Conservation (phyloP, 2,797 vertebrate species). For the Loris lydekkerianus region DNA sequence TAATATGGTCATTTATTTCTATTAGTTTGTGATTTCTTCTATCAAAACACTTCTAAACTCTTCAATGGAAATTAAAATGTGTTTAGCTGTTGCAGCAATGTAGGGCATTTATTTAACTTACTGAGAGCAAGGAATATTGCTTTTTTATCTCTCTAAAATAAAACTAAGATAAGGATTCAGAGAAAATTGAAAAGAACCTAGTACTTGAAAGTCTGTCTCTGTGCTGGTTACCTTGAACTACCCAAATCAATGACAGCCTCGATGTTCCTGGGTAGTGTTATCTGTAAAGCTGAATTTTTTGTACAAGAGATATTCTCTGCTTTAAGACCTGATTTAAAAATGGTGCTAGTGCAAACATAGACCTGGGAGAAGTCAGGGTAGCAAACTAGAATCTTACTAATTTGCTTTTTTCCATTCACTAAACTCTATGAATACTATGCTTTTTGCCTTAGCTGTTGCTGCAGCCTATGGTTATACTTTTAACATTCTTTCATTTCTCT, state of each 20-base stretch:
- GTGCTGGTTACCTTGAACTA: background rate
- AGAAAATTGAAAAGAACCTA: conserved; percentile 24
- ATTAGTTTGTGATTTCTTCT: background rate
- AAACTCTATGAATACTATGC: background rate
- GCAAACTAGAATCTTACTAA: background rate
- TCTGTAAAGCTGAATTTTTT: background rate
- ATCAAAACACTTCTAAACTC: conserved; percentile 19
- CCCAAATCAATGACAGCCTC: background rate
- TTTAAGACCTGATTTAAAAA: background rate
- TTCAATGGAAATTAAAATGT: background rate
- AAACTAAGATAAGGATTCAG: conserved; percentile 41
- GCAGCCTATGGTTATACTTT: background rate
- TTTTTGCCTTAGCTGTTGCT: background rate
- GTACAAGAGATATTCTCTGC: background rate
- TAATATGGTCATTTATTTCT: background rate
- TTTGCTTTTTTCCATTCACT: background rate
- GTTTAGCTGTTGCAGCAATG: background rate
- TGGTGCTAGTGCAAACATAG: background rate
- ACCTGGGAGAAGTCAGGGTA: background rate
- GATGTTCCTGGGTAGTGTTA: background rate
- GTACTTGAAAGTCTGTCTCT: background rate
- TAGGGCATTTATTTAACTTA: background rate
- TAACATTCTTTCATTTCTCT: background rate
- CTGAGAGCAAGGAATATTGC: conserved; percentile 2
- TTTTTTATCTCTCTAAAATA: conserved; percentile 26